Evolutionary conservation across 2,797 vertebrate species (phyloP).

Genomic region (Pelobates cultripes): DNA sequence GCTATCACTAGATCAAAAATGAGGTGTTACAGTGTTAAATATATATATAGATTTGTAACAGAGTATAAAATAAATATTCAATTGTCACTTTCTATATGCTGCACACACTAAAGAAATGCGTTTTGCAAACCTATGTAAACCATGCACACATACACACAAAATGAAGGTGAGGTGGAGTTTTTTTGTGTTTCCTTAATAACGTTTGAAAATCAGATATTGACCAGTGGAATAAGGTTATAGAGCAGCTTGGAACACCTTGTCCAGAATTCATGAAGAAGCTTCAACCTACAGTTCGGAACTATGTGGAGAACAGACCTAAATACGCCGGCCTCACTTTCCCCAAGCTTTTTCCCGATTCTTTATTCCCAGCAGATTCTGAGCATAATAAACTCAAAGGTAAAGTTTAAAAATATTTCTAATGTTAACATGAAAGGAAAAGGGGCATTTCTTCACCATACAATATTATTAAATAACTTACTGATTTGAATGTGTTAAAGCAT

Average conservation of each 20-base stretch:
- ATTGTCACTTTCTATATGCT: too few relatives aligned
- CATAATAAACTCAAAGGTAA: slow-evolving; percentile 99
- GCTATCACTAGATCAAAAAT: too few relatives aligned
- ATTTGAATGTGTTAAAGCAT: too few relatives aligned
- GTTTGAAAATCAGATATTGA: slow-evolving; percentile 87
- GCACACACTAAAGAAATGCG: too few relatives aligned
- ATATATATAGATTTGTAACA: too few relatives aligned
- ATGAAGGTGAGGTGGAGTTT: neutral
- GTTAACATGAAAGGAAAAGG: too few relatives aligned
- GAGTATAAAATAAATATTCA: too few relatives aligned
- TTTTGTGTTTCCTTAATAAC: slow-evolving; percentile 77
- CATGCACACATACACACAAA: neutral
- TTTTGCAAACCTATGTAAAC: too few relatives aligned
- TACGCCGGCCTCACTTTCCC: slow-evolving; percentile 96
- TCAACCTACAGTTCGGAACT: slow-evolving; percentile 97
- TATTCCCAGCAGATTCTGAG: slow-evolving; percentile 98
- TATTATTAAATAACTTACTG: too few relatives aligned
- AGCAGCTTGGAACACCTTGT: slow-evolving; percentile 94
- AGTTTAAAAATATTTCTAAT: slow-evolving; percentile 28
- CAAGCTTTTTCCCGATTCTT: slow-evolving; percentile 97
- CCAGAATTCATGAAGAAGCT: slow-evolving; percentile 99
- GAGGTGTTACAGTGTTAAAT: too few relatives aligned
- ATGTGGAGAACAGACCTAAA: slow-evolving; percentile 97
- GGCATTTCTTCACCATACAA: too few relatives aligned
- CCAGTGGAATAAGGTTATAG: slow-evolving; percentile 99